Evolutionary conservation across 2,113 vertebrate species (phyloP).

Genomic region (Myotis davidii): DNA sequence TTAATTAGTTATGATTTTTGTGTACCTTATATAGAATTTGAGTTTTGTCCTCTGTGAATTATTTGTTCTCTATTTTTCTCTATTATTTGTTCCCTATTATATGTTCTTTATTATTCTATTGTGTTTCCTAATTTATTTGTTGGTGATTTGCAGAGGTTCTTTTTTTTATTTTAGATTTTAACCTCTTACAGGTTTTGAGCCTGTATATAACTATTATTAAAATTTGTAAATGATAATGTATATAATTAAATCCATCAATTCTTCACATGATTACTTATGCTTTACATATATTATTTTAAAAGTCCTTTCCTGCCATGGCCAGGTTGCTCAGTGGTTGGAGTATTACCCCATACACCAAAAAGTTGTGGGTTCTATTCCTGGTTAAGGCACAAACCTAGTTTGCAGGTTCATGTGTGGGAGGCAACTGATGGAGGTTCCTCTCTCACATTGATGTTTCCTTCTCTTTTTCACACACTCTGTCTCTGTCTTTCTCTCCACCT

Average conservation of each 20-base stretch:
- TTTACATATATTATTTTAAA: not conserved
- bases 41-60: not conserved
- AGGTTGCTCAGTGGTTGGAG: not conserved
- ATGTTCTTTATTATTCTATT: not conserved
- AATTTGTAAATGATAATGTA: accelerated
- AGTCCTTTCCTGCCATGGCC: not conserved
- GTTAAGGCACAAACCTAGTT: not conserved
- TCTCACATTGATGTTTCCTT: not conserved
- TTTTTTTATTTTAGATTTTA: not conserved
- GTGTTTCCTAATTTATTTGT: not conserved
- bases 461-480: not conserved
- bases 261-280: not conserved
- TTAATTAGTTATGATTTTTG: not conserved
- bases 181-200: not conserved
- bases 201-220: not conserved
- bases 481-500: not conserved
- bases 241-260: not conserved
- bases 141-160: not conserved
- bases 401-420: not conserved
- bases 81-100: not conserved
- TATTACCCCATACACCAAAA: not conserved
- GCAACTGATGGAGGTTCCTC: not conserved
- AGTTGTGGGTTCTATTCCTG: not conserved
- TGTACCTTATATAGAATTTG: not conserved
- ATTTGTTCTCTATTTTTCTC: not conserved